These are phyloP conservation scores for Lepus oiostolus DNA, from an alignment of 2,797 vertebrate species.

Conservation along the genomic window DNA sequence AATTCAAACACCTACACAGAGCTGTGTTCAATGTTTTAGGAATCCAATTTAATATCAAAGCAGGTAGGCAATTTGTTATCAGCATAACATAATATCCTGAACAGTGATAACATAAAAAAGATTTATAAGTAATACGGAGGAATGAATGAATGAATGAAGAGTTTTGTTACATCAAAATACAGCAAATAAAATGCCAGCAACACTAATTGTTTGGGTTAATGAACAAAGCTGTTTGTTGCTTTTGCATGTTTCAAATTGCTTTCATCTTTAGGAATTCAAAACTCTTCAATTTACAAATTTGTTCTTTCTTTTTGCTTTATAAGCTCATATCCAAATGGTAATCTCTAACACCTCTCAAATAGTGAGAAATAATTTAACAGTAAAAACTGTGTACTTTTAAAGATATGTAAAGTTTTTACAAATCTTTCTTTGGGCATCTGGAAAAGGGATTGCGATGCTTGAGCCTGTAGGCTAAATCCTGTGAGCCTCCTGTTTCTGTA, in stretches of 20 bases:
- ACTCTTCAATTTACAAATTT: neutral
- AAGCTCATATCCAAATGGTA: neutral
- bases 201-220: slow-evolving; percentile 3
- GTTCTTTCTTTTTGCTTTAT: neutral
- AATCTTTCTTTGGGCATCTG: neutral
- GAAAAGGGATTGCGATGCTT: neutral
- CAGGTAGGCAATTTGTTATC: neutral
- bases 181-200: neutral
- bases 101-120: neutral
- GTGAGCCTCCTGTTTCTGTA: neutral
- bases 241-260: neutral
- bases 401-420: neutral
- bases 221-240: neutral
- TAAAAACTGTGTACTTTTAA: neutral
- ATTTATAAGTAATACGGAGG: neutral
- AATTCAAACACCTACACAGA: neutral
- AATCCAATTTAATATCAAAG: slow-evolving; percentile 29
- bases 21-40: neutral
- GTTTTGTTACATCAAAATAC: slow-evolving; percentile 12
- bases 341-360: neutral
- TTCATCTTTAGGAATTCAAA: slow-evolving; percentile 10
- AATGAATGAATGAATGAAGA: neutral
- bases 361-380: slow-evolving; percentile 23
- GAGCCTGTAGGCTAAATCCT: neutral
- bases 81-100: neutral